Evolutionary conservation across 2,888 invertebrate species (phyloP), one percentile per base, ranked within the genome.

Genomic region (Nemotelus nigrinus): DNA sequence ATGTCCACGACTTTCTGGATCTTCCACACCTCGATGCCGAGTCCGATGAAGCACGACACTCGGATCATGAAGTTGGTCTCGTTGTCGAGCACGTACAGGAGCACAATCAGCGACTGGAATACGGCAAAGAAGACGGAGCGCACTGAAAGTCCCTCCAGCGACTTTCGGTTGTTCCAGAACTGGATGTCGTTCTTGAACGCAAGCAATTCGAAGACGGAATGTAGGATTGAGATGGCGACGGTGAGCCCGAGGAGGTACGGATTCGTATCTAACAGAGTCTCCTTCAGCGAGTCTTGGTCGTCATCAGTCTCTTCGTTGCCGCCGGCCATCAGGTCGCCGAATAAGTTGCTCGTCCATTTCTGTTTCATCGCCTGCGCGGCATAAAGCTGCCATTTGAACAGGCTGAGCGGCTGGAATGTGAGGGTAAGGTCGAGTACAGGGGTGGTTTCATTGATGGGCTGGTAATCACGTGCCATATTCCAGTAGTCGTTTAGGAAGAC

Each of bases 131-230:
- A 97, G 47, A 99, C 98, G 0, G 97, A 98, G 81, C 99, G 92
- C 3, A 99, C 99, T 0, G 99, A 99, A 57, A 99, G 90, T 7
- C 99, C 99, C 88, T 99, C 99, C 65, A 99, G 89, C 0, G 97
- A 97, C 85, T 98, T 96, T 25, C 98, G 91, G 84, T 97, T 98
- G 83, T 97, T 97, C 99, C 99, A 99, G 86, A 99, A 99, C 87
- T 99, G 99, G 84, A 99, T 99, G 87, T 99, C 99, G 89, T 99
- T 99, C 89, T 99, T 99, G 87, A 99, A 99, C 63, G 99, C 99
- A 77, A 99, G 89, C 82, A 99, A 91, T 87, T 99, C 99, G 89
- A 99, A 99, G 80, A 99, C 92, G 78, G 97, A 98, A 88, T 99
- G 99, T 41, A 99, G 89, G 78, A 99, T 91, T 0, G 99, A 98